Conservation (phyloP, 1,140 invertebrate genomes). For the Magallana ariakensis region DNA sequence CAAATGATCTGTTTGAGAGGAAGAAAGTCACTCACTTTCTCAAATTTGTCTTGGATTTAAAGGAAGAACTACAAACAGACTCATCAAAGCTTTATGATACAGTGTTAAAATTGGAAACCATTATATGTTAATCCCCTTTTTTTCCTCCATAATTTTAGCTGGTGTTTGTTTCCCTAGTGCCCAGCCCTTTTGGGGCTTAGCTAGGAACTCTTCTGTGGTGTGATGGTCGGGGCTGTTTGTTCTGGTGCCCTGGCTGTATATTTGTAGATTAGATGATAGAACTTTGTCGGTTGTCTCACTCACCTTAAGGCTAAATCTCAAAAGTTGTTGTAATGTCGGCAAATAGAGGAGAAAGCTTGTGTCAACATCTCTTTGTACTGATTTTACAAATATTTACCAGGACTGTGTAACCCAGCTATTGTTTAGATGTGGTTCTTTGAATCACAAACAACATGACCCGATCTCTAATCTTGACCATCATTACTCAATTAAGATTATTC, state of each 20-base stretch:
- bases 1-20: constrained; percentile 7
- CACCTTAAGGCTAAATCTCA: constrained; percentile 17
- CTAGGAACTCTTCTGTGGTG: neutral
- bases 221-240: neutral
- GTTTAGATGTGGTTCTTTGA: constrained; percentile 28
- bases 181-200: neutral
- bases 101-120: constrained; percentile 6
- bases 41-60: constrained; percentile 29
- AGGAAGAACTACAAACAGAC: constrained; percentile 14
- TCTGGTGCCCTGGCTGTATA: constrained; percentile 6
- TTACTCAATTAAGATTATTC: constrained; percentile 37
- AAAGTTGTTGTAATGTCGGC: constrained; percentile 31
- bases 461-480: constrained; percentile 36
- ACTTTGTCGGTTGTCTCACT: neutral
- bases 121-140: constrained; percentile 6
- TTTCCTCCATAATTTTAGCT: constrained; percentile 8
- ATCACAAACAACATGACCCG: constrained; percentile 30
- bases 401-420: constrained; percentile 1
- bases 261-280: constrained; percentile 6
- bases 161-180: constrained; percentile 8
- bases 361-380: constrained; percentile 36
- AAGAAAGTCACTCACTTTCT: constrained; percentile 28
- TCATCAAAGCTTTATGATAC: constrained; percentile 15
- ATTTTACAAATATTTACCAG: constrained; percentile 21
- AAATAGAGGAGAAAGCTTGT: constrained; percentile 32